Evolutionary conservation across 2,888 invertebrate genomes (phyloP).

Genomic region (Enchytraeus crypticus): DNA sequence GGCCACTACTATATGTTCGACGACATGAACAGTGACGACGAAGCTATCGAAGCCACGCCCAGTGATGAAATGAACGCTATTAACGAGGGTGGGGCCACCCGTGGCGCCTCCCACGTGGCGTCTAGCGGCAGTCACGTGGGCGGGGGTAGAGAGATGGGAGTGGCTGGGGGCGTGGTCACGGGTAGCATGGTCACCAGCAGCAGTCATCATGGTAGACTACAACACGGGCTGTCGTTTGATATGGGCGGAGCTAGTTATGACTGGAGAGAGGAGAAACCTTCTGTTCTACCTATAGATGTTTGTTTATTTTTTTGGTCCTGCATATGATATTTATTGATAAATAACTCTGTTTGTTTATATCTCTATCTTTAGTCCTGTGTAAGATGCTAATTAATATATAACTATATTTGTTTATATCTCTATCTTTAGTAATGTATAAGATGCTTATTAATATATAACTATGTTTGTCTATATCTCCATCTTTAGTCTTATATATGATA

Average conservation of each 20-base stretch:
- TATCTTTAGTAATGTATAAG: not conserved
- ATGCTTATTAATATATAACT: not conserved
- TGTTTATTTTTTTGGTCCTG: not conserved
- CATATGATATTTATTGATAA: not conserved
- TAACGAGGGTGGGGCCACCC: constrained; percentile 26
- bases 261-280: not conserved
- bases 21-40: constrained; percentile 68
- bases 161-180: too few relatives aligned
- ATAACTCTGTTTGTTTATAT: too few relatives aligned
- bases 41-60: constrained; percentile 10
- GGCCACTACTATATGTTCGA: constrained; percentile 99
- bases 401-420: not conserved
- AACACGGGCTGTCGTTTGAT: too few relatives aligned
- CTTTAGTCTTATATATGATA: not conserved
- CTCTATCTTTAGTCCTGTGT: not conserved
- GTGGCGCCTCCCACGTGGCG: too few relatives aligned
- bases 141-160: too few relatives aligned
- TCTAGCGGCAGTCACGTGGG: too few relatives aligned
- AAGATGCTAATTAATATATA: not conserved
- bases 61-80: constrained; percentile 11
- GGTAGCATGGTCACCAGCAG: too few relatives aligned
- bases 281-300: not conserved
- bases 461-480: not conserved
- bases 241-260: not conserved
- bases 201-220: too few relatives aligned